phyloP scores from a whole-genome alignment of 2,797 vertebrate species.

The Macrochelys suwanniensis region DNA sequence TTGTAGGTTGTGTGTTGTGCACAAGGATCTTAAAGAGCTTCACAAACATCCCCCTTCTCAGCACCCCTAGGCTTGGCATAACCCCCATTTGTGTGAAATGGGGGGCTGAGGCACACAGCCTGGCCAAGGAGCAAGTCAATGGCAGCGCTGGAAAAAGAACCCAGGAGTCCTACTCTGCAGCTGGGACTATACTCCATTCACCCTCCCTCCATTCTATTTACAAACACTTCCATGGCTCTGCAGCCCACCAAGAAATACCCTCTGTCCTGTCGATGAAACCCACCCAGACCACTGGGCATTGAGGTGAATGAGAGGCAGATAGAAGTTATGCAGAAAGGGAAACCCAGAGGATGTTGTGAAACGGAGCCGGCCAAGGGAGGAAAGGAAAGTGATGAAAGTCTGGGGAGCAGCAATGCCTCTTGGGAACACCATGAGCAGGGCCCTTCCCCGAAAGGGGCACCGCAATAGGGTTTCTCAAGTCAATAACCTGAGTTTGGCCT shows the following conservation, averaged over 20 bases:
- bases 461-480: neutral
- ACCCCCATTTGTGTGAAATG: neutral
- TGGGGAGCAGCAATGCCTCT: neutral
- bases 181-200: neutral
- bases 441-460: neutral
- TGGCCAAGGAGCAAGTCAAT: neutral
- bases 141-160: neutral
- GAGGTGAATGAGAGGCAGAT: neutral
- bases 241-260: neutral
- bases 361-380: neutral
- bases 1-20: too few species aligned
- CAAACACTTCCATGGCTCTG: neutral
- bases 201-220: neutral
- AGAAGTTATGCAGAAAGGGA: neutral
- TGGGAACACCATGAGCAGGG: neutral
- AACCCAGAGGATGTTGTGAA: neutral
- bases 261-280: too few species aligned
- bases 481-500: neutral
- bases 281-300: neutral
- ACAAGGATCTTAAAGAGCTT: too few species aligned
- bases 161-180: neutral
- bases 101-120: neutral
- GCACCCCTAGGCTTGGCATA: neutral
- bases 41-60: too few species aligned
- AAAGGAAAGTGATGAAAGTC: neutral